Percentiles rank a stretch among this genome's conserved stretches.
Evolutionary conservation across 2,113 vertebrate species (phyloP).

Genomic region (Carollia perspicillata): DNA sequence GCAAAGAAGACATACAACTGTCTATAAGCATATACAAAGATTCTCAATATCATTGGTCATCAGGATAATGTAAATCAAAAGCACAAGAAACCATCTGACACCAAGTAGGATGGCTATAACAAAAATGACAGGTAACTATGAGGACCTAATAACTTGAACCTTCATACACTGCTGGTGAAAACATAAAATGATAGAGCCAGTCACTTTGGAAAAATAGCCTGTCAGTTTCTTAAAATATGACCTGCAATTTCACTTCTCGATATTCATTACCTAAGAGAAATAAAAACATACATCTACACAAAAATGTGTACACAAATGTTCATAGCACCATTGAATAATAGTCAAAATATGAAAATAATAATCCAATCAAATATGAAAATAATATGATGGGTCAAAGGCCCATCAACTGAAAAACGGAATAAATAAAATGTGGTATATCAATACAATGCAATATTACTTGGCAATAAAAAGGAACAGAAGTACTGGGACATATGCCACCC

Average conservation of each 20-base stretch:
- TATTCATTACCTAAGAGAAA: background rate
- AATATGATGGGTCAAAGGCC: background rate
- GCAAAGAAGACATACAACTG: background rate
- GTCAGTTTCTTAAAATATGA: background rate
- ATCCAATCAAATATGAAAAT: background rate
- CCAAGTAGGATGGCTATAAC: background rate
- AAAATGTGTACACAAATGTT: background rate
- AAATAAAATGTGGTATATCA: background rate
- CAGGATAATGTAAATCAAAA: background rate
- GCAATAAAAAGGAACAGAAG: background rate
- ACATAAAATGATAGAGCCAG: background rate
- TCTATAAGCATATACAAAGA: background rate
- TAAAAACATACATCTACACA: background rate
- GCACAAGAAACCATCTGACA: background rate
- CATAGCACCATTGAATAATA: background rate
- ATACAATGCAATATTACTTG: background rate
- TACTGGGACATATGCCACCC: background rate
- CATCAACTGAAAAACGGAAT: background rate
- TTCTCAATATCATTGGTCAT: background rate
- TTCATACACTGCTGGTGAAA: background rate
- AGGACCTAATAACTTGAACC: background rate
- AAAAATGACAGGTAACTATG: background rate
- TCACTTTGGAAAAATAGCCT: background rate
- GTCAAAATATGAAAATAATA: background rate
- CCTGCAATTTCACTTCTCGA: background rate